These are phyloP conservation scores for Nannoperca australis DNA, from an alignment of 2,797 vertebrate genomes.

Conservation along the genomic window DNA sequence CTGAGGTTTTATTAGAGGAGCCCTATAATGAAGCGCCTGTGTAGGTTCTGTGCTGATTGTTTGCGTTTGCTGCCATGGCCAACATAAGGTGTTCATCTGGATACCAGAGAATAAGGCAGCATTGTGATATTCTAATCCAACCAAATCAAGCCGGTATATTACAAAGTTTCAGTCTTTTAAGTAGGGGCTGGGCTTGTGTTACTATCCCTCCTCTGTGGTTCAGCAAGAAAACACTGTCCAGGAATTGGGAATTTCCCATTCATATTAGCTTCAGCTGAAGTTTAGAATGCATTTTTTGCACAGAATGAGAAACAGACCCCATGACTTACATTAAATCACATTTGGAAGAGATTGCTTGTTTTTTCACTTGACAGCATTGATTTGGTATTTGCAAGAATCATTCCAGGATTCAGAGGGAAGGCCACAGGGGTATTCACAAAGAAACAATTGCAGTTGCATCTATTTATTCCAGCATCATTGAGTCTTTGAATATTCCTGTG, in stretches of 20 bases:
- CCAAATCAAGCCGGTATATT: neutral
- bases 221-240: neutral
- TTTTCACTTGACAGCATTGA: neutral
- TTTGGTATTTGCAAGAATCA: neutral
- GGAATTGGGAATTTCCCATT: neutral
- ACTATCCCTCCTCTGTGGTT: neutral
- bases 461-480: neutral
- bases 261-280: neutral
- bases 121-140: neutral
- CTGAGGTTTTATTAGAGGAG: constrained; percentile 51
- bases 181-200: neutral
- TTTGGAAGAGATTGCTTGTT: neutral
- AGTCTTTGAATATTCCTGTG: neutral
- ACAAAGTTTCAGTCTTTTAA: neutral
- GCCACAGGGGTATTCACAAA: neutral
- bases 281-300: neutral
- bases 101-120: neutral
- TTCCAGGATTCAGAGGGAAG: neutral
- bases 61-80: constrained; percentile 50
- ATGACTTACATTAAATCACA: neutral
- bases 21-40: constrained; percentile 28
- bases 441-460: neutral
- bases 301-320: no score
- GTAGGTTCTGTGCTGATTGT: constrained; percentile 29
- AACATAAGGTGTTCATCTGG: constrained; percentile 15